phyloP scores from a whole-genome alignment of 2,888 invertebrate genomes.

The Diarsia rubi region DNA sequence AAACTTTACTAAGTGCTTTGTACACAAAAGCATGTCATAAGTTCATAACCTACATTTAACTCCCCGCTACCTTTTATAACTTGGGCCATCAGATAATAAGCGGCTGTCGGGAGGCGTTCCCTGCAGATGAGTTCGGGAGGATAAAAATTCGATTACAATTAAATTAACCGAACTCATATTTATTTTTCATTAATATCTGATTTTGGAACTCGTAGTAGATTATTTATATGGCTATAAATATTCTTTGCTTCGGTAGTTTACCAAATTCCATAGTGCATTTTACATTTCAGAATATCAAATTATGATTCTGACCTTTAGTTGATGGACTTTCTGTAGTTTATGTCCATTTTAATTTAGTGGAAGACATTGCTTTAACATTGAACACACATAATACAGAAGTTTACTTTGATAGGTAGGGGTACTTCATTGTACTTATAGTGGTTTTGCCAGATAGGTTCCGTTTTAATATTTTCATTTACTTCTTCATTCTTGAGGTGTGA shows the following conservation, averaged over 20 bases:
- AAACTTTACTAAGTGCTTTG: not conserved
- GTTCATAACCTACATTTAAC: not conserved
- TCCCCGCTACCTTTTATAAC: slow-evolving; percentile 67
- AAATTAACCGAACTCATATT: slow-evolving; percentile 87
- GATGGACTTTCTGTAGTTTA: not conserved
- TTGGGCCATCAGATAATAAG: slow-evolving; percentile 71
- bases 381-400: not conserved
- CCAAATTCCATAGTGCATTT: slow-evolving; percentile 24
- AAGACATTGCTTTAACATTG: not conserved
- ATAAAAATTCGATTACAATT: slow-evolving; percentile 90
- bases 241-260: slow-evolving; percentile 35
- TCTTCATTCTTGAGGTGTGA: not conserved
- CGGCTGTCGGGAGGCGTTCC: slow-evolving; percentile 82
- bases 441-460: too few relatives aligned
- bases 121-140: slow-evolving; percentile 85
- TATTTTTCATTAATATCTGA: slow-evolving; percentile 86
- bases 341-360: not conserved
- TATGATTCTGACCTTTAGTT: slow-evolving; percentile 1
- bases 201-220: slow-evolving; percentile 68
- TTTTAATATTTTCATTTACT: not conserved
- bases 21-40: not conserved
- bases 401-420: not conserved
- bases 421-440: not conserved
- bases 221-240: slow-evolving; percentile 56
- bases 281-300: slow-evolving; percentile 9